Base-by-base conservation (phyloP, 1,140 invertebrate species). In the Polyergus mexicanus region DNA sequence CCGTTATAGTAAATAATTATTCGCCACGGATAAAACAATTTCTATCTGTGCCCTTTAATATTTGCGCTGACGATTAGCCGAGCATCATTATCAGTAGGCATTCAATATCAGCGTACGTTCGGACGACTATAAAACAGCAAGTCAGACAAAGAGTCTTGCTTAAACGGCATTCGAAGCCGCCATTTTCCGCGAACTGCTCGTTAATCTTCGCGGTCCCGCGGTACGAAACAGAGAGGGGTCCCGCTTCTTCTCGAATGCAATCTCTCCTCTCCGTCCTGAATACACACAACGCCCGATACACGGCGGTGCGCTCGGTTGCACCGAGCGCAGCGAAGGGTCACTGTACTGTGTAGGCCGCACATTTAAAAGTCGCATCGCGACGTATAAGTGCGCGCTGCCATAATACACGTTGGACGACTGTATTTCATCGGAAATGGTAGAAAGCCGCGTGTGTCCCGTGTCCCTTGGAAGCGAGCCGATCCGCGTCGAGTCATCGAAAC, bases 141-240 rank as follows among this genome's bases (percentile, higher is more conserved):
- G 32, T 32, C 69, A 19, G 62, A 84, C 71, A 84, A 77, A 78
- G 87, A 68, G 87, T 62, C n/a, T 58, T 47, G 65, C 65, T 89
- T 72, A 83, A 89, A 69, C 76, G 74, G 75, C 47, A 6, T 76
- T 65, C 47, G 47, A 74, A 86, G 78, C 77, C 56, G 81, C 74
- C 87, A 88, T 88, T 89, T 89, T 89, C 87, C 84, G 78, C 68
- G 88, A 88, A 89, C 51, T 44, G 87, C 72, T 89, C 84, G 84
- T 89, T 89, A 89, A 89, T 89, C 84, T 88, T 76, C 58, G 86
- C 74, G 84, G 84, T 88, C 87, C 81, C 69, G 58, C 74, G 77
- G 84, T 71, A 86, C 60, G 51, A 85, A 84, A 76, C 32, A 3
- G 25, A 81, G 28, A 19, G 69, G 75, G 51, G 69, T 60, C 32